These are phyloP conservation scores for Nematolebias whitei DNA, from an alignment of 2,113 vertebrate species.

Conservation along the genomic window DNA sequence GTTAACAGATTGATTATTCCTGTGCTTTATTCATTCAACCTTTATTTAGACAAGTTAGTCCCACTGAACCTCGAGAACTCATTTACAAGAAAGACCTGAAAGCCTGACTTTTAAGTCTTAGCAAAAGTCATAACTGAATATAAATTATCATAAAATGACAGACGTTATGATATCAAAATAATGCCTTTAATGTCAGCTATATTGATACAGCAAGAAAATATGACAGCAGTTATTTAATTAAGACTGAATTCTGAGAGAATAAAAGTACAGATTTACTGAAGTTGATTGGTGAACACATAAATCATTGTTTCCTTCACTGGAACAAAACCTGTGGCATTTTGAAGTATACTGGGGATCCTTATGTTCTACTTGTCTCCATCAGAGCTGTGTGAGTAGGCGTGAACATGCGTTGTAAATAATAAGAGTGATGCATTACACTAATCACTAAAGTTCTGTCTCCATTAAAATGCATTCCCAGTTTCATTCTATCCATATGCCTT, in stretches of 20 bases:
- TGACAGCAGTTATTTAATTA: constrained; percentile 2
- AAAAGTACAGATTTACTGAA: constrained; percentile 32
- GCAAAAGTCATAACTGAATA: background rate
- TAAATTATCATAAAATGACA: background rate
- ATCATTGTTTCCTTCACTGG: constrained; percentile 57
- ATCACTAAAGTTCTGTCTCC: background rate
- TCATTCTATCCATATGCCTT: constrained; percentile 29
- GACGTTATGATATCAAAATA: background rate
- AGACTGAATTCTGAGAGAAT: constrained; percentile 24
- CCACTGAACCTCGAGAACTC: too few relatives aligned
- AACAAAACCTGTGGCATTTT: constrained; percentile 35
- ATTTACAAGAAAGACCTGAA: too few relatives aligned
- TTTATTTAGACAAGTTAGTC: too few relatives aligned
- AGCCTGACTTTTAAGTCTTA: background rate
- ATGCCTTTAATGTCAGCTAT: constrained; percentile 8
- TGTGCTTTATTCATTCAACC: too few relatives aligned
- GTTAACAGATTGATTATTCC: too few relatives aligned
- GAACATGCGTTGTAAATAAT: constrained; percentile 23
- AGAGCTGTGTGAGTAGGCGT: constrained; percentile 41
- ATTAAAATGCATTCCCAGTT: constrained; percentile 36
- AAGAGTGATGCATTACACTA: constrained; percentile 14
- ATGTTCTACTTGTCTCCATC: constrained; percentile 34
- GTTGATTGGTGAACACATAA: constrained; percentile 45
- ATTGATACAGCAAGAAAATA: constrained; percentile 12
- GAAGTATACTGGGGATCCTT: constrained; percentile 44